phyloP scores from a whole-genome alignment of 2,888 invertebrate genomes.

The Teleiodes luculella region DNA sequence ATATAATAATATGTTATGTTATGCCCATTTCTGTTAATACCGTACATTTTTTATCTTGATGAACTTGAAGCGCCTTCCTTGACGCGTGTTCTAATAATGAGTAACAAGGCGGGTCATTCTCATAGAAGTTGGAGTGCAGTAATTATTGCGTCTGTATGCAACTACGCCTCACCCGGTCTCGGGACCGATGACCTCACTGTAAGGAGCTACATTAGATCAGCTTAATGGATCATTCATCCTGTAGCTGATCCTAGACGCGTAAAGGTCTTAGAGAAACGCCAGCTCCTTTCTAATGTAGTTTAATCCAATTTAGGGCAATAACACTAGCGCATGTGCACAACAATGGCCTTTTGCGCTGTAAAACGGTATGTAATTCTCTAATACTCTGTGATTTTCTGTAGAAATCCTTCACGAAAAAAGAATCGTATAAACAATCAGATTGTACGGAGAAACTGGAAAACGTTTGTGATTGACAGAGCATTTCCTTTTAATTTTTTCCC shows the following conservation, averaged over 20 bases:
- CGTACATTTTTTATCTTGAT: too few relatives aligned
- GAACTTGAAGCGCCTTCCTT: too few relatives aligned
- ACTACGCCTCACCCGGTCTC: background rate
- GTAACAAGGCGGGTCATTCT: background rate
- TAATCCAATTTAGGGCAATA: slow-evolving; percentile 3
- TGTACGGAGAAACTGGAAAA: too few relatives aligned
- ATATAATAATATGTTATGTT: too few relatives aligned
- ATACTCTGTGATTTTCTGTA: too few relatives aligned
- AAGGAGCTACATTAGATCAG: background rate
- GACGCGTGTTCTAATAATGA: background rate
- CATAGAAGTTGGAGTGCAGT: background rate
- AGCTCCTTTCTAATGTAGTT: background rate
- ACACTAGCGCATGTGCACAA: background rate
- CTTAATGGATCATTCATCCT: background rate
- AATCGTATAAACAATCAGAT: background rate
- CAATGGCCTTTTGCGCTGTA: background rate
- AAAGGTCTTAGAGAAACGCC: background rate
- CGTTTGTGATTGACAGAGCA: too few relatives aligned
- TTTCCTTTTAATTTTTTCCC: too few relatives aligned
- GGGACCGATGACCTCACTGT: background rate
- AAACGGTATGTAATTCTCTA: background rate
- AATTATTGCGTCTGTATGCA: background rate
- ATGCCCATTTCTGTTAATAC: too few relatives aligned
- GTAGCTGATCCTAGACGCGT: background rate
- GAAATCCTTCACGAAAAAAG: too few relatives aligned